phyloP scores from a whole-genome alignment of 2,888 invertebrate species.

The Melieria crassipennis region DNA sequence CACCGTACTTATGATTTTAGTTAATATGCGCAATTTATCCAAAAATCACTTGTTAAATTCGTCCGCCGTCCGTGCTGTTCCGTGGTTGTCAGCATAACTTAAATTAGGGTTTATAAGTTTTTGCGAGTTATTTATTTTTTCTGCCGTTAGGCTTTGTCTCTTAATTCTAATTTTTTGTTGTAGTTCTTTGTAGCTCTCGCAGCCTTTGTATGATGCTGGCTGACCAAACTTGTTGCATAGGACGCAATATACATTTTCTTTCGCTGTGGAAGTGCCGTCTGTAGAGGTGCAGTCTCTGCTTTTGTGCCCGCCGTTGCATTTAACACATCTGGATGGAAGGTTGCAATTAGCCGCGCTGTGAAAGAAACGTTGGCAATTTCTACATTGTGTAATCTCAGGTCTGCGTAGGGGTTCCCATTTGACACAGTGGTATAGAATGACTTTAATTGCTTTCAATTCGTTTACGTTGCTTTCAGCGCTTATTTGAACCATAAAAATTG shows the following conservation, averaged over 20 bases:
- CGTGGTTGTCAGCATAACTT: too few species aligned
- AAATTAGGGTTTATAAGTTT: background rate
- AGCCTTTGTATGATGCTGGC: constrained; percentile 4
- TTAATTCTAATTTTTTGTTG: background rate
- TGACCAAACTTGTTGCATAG: constrained; percentile 21
- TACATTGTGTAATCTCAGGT: constrained; percentile 14
- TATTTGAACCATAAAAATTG: constrained; percentile 20
- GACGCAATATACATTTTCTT: constrained; percentile 16
- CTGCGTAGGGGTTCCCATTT: constrained; percentile 19
- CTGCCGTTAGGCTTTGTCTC: constrained; percentile 10
- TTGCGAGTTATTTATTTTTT: background rate
- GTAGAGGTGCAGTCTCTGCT: constrained; percentile 6
- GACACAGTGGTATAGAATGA: constrained; percentile 3
- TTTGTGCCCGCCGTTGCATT: constrained; percentile 12
- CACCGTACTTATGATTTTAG: too few species aligned
- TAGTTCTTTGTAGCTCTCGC: constrained; percentile 7
- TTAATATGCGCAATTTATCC: too few species aligned
- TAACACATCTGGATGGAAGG: constrained; percentile 18
- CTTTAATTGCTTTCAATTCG: constrained; percentile 25
- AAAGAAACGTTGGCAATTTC: constrained; percentile 21
- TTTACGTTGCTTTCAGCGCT: constrained; percentile 10
- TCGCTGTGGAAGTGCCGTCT: background rate
- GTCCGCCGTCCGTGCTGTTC: too few species aligned
- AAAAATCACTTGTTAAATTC: too few species aligned
- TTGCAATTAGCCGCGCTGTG: constrained; percentile 26